These are phyloP conservation scores for Epinephelus malabaricus DNA, from an alignment of 2,797 vertebrate species.

Conservation along the genomic window DNA sequence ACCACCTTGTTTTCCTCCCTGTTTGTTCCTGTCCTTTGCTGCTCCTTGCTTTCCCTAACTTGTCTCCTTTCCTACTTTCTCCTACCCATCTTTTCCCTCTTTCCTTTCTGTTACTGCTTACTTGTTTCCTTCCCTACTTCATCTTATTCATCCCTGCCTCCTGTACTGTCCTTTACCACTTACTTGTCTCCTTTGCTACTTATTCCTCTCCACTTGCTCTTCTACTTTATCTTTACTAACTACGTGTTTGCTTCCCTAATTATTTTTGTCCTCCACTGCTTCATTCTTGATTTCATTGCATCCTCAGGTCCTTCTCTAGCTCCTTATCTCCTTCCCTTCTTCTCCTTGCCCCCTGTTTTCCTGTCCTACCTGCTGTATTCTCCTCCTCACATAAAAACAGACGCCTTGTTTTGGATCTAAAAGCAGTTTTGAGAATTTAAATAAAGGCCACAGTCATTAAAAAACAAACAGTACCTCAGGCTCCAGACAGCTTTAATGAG, in stretches of 20 bases:
- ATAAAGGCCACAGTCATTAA: not conserved
- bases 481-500: constrained; percentile 11
- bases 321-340: not conserved
- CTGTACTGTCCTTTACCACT: not conserved
- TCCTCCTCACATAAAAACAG: not conserved
- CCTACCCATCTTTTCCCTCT: not conserved
- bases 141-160: not conserved
- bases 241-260: not conserved
- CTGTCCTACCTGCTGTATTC: not conserved
- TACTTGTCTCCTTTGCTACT: not conserved
- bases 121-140: not conserved
- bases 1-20: not conserved
- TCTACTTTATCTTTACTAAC: not conserved
- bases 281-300: too few relatives aligned
- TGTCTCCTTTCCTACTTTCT: not conserved
- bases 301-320: not conserved
- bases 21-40: not conserved
- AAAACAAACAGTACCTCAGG: not conserved
- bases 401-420: not conserved
- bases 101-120: not conserved
- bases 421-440: not conserved
- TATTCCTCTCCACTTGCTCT: not conserved
- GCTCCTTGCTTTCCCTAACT: too few relatives aligned
- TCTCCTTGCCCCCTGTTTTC: not conserved
- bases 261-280: not conserved